Evolutionary conservation across 2,888 invertebrate genomes (phyloP).

Genomic region (Pocota personata): DNA sequence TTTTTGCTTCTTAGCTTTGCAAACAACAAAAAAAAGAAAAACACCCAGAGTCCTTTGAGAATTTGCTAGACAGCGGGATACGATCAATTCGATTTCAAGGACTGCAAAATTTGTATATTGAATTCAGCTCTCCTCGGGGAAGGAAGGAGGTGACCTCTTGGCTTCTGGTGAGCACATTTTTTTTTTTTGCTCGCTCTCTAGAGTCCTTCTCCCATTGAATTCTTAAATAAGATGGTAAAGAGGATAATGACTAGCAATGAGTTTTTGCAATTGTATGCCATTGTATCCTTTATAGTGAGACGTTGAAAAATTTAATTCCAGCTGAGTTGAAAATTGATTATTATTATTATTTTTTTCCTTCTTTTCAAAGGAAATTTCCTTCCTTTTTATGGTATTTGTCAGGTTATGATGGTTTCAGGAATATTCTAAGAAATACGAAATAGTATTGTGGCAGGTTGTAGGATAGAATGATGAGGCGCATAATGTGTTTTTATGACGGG

Average conservation of each 20-base stretch:
- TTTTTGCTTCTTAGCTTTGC: conserved; percentile 4
- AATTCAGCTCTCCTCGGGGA: not conserved
- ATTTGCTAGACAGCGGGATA: conserved; percentile 37
- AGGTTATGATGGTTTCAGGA: conserved; percentile 48
- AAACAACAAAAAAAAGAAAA: too few relatives aligned
- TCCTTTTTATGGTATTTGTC: conserved; percentile 55
- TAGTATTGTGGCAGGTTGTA: conserved; percentile 57
- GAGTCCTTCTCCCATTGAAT: conserved; percentile 15
- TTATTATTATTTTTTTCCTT: not conserved
- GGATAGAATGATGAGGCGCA: conserved; percentile 34
- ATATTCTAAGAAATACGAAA: conserved; percentile 32
- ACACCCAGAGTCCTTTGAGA: conserved; percentile 28
- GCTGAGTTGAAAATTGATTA: conserved; percentile 63
- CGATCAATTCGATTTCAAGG: conserved; percentile 62
- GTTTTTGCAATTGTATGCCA: conserved; percentile 28
- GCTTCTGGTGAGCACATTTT: conserved; percentile 36
- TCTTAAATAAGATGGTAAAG: conserved; percentile 46
- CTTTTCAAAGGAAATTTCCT: conserved; percentile 7
- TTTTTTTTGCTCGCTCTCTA: not conserved
- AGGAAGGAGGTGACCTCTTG: conserved; percentile 7
- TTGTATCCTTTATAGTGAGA: conserved; percentile 32
- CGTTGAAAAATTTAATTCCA: conserved; percentile 59
- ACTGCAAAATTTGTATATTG: conserved; percentile 44
- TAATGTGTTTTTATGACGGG: conserved; percentile 57
- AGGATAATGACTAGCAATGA: conserved; percentile 56